Evolutionary conservation across 2,888 invertebrate species (phyloP), one percentile per base, ranked within the genome.

Genomic region (Rhimphoctona megacephalus): DNA sequence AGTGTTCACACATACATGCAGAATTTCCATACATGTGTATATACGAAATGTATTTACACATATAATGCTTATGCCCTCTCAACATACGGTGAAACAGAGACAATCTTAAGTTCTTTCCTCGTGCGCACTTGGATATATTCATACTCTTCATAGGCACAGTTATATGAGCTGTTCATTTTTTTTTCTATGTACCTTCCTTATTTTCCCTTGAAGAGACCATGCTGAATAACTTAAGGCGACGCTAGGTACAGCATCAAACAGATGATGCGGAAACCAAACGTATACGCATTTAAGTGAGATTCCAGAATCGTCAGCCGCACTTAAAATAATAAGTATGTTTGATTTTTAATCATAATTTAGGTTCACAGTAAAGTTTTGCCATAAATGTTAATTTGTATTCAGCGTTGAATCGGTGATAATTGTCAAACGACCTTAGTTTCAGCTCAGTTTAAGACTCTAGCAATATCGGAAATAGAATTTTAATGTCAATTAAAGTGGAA

Each of bases 221-320:
- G 73, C 22, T 54, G 73, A 33, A 73, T 73, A 46, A 66, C 76
- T 46, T 64, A 49, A 66, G 49, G 64, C 66, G 49, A 64, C 64
- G 76, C 33, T 64, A 61, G 30, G 64, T 46, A 33, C 8, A 14
- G 25, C 76, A 77, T 77, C 76, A 49, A 46, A 77, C 64, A 77
- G 64, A 77, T 46, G 64, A 77, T 66, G 64, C 76, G 64, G 76
- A 64, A 76, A 61, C 61, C 67, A 43, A 22, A 67, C 22, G 43
- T 43, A 67, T 43, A 67, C 43, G 39, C 67, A 22, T 46, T 70
- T 30, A 61, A 61, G 61, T 61, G 30, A 25, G 30, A 61, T 30
- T 61, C 61, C 25, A 61, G 17, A 61, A 61, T 61, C 61, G 30
- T 61, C 30, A 61, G 30, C 2, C 61, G 49, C 49, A 19, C 49